Conservation (phyloP, 2,797 vertebrate genomes). For the Acipenser ruthenus region DNA sequence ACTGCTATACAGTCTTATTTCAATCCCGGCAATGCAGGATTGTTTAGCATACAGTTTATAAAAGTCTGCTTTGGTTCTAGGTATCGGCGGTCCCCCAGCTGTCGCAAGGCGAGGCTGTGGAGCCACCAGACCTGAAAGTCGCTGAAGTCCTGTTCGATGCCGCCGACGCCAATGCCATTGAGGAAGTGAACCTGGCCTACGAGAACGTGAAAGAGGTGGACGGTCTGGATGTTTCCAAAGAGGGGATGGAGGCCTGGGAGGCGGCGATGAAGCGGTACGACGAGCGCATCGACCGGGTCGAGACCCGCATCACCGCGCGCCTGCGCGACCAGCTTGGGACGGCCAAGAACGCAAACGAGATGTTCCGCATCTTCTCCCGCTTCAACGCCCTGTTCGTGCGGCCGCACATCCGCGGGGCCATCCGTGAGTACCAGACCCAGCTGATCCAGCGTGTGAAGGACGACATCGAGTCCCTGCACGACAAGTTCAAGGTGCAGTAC, state of each 20-base stretch:
- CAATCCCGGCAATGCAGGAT: background rate
- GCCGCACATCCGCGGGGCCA: slow-evolving; percentile 94
- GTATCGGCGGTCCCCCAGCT: slow-evolving; percentile 91
- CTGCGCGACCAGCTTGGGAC: slow-evolving; percentile 94
- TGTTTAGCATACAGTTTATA: background rate
- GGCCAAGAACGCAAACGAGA: slow-evolving; percentile 96
- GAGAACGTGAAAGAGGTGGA: slow-evolving; percentile 98
- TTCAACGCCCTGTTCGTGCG: slow-evolving; percentile 96
- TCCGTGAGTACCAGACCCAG: slow-evolving; percentile 94
- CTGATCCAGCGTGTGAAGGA: slow-evolving; percentile 97
- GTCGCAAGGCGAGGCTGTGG: slow-evolving; percentile 82
- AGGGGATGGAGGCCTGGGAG: slow-evolving; percentile 96
- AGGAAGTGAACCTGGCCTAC: slow-evolving; percentile 96
- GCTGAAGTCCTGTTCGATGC: slow-evolving; percentile 93
- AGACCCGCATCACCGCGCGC: slow-evolving; percentile 94
- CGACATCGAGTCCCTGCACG: slow-evolving; percentile 94
- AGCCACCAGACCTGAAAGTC: slow-evolving; percentile 91
- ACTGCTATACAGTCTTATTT: too few species aligned
- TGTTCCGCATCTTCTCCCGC: slow-evolving; percentile 97
- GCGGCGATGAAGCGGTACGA: slow-evolving; percentile 96
- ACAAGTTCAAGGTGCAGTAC: slow-evolving; percentile 98
- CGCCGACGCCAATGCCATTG: slow-evolving; percentile 93
- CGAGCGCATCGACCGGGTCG: slow-evolving; percentile 92
- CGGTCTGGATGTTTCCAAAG: slow-evolving; percentile 94
- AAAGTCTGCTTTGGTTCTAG: slow-evolving; percentile 39